A percentile compares a stretch with the other conserved stretches of the same genome.
phyloP scores from a whole-genome alignment of 2,888 invertebrate species.

The Caenorhabditis wallacei region DNA sequence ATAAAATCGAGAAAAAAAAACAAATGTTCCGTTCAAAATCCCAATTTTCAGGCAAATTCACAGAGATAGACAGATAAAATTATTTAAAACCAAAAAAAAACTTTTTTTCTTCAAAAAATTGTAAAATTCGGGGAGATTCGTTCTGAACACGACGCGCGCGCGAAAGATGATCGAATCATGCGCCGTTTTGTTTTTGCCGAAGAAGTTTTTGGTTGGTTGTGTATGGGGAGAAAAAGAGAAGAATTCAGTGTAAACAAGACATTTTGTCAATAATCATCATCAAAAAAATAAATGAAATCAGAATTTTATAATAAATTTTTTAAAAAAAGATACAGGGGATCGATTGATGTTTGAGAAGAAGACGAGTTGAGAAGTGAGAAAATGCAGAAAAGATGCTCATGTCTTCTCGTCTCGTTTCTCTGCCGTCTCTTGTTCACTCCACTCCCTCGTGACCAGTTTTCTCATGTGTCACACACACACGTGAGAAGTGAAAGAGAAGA shows the following conservation, averaged over 20 bases:
- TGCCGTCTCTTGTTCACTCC: constrained; percentile 19
- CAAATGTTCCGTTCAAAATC: no score
- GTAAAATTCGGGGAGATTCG: no score
- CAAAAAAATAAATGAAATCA: neutral
- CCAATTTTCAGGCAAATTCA: no score
- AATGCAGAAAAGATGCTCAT: constrained; percentile 33
- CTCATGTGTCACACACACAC: constrained; percentile 12
- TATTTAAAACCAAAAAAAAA: no score
- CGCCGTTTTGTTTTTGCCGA: constrained; percentile 34
- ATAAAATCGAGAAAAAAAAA: no score
- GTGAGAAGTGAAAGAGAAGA: constrained; percentile 17
- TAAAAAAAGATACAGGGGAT: neutral
- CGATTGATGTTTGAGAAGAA: constrained; percentile 14
- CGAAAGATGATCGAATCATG: constrained; percentile 55
- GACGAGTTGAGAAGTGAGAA: neutral
- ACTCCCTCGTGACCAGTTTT: constrained; percentile 42
- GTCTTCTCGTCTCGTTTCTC: neutral
- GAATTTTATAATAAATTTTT: no score
- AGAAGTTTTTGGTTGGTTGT: neutral
- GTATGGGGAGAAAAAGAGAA: neutral
- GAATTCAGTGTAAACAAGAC: constrained; percentile 33
- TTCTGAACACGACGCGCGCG: neutral
- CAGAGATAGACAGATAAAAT: no score
- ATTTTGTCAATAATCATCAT: neutral
- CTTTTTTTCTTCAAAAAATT: neutral